Percentiles rank a stretch among this genome's conserved stretches.
Conservation (phyloP, 2,113 vertebrate species). For the Erpornis zantholeuca region DNA sequence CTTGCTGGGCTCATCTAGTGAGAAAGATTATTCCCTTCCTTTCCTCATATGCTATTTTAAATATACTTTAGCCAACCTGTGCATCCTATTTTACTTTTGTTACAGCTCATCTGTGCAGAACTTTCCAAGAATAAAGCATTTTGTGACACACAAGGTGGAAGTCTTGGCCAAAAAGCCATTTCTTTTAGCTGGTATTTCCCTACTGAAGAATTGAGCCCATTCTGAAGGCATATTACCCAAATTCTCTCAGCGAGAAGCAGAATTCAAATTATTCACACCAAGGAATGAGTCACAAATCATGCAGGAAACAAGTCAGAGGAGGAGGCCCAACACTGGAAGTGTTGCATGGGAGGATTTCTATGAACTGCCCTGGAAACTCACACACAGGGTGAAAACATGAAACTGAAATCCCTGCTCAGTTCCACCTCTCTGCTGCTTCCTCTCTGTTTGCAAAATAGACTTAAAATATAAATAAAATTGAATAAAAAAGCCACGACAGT, state of each 20-base stretch:
- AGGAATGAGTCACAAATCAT: neutral
- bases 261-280: neutral
- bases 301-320: neutral
- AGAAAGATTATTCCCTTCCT: neutral
- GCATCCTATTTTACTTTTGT: neutral
- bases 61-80: neutral
- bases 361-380: neutral
- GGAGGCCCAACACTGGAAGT: neutral
- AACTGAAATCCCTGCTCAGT: neutral
- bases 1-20: neutral
- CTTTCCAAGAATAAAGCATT: neutral
- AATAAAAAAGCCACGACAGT: neutral
- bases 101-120: neutral
- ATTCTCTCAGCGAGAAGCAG: neutral
- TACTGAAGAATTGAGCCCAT: neutral
- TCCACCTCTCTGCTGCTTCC: neutral
- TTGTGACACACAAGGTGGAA: neutral
- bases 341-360: neutral
- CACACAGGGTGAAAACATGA: neutral
- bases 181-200: neutral
- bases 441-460: neutral
- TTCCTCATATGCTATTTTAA: neutral
- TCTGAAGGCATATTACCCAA: neutral
- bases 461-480: neutral
- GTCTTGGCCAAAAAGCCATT: neutral